Base-by-base conservation (phyloP, 2,113 vertebrate genomes). In the Monarcha castaneiventris region DNA sequence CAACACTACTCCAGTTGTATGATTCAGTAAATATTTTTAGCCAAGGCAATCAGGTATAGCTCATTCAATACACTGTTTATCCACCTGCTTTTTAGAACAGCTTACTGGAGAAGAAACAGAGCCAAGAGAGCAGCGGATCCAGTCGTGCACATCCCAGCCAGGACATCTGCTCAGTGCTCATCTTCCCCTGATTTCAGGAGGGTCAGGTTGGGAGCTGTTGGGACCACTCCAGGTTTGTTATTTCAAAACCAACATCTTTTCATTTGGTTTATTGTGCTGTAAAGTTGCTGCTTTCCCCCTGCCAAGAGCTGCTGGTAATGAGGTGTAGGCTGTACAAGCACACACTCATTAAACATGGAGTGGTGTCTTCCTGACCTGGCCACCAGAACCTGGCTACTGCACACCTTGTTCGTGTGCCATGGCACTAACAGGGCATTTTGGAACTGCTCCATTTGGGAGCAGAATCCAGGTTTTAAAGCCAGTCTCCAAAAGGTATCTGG, bases 401-500 rank as follows among this genome's bases (percentile, higher is more conserved):
- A 3, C 49, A 49, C 37, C 46, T 46, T 62, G 49, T 33, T 59
- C 35, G 0, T 54, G 75, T 87, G 87, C 94, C 90, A 90, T 21
- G 39, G 63, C 46, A 62, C 67, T 93, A 44, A 77, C 3, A 11
- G n/a, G 72, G 43, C 55, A 7, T 63, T 67, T 71, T 96, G 93
- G 94, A 96, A 27, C 35, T 19, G 27, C 19, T 82, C 67, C 52
- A 58, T 59, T 79, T 69, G 71, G 64, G 73, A 87, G 37, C 16
- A 67, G 33, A 85, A 88, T 83, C 71, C 78, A 85, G 67, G 13
- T 48, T 93, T 87, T 71, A 82, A 85, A 95, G 46, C 59, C 58
- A 32, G 30, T 59, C 84, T 96, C 67, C 67, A 59, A 96, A 95
- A 95, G 82, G 87, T 96, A 73, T 55, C 91, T 91, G 87, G 84